Base-by-base conservation (phyloP, 2,797 vertebrate genomes). In the Pristis pectinata region DNA sequence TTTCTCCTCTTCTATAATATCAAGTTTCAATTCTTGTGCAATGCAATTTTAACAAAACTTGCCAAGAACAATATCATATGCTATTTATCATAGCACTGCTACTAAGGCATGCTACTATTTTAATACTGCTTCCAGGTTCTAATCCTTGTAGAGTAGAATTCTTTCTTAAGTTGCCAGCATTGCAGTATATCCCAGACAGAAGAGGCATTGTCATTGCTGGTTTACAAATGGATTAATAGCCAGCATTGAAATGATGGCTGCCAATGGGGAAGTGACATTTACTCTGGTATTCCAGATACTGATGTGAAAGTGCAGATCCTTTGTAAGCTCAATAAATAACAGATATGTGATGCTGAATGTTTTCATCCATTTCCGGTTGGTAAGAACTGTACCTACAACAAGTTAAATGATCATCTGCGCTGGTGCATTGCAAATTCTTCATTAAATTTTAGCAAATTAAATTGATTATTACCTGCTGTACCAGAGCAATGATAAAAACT, bases 21-120 rank as follows among this genome's bases (percentile, higher is more conserved):
- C 41, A 27, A 22, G 7, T 94, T 74, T 93, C 27, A 74, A 74
- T 94, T 53, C 49, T 37, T 76, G 94, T 30, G 15, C 70, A 74
- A 53, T 76, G 70, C 67, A 74, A 70, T 94, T 76, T 74, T 94
- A 72, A 44, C 41, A 76, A 53, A 74, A 53, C 94, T 70, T 94
- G 92, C 67, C 67, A 93, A 74, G 70, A 74, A 53, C 44, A 76
- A 74, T 56, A 74, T 94, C 34, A 49, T 13, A 9, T 94, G 70
- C 44, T 94, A 76, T 94, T 94, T 94, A 74, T 94, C 92, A 94
- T 7, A 56, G 30, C 67, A 27, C 37, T 70, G 5, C 34, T 49
- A 15, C 22, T 93, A 93, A 93, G 22, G 41, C 64, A 93, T 72
- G 91, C 92, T 94, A 74, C 70, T 49, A 94, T 94, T 94, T 49